Base-by-base conservation (phyloP, 1,140 invertebrate species). In the Drosophila repletoides region DNA sequence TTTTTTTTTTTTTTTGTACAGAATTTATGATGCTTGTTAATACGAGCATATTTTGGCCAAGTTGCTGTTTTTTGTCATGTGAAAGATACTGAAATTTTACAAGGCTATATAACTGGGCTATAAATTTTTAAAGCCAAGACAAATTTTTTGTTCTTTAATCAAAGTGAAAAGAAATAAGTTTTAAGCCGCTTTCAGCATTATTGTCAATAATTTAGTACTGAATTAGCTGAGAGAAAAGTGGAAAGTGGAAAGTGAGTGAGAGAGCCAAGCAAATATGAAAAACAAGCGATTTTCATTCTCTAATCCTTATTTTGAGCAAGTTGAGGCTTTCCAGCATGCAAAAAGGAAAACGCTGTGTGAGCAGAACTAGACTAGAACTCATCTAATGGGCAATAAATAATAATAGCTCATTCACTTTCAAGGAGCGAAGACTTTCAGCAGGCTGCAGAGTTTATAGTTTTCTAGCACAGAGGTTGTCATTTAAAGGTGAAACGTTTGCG, bases 21-120 rank as follows among this genome's bases (percentile, higher is more conserved):
- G 29, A 79, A 73, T 79, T 79, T 79, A 79, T 79, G 75, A 31
- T 49, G 33, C 40, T 31, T 36, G 52, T 77, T 72, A 61, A 72
- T 58, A 41, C 29, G 53, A 33, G 33, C 43, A 70, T 65, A 75
- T 40, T 49, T 65, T 19, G 26, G 43, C 53, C 29, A 58, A 43
- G 58, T 12, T 31, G 31, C 52, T 48, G 41, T 1, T 48, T 33
- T 33, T 58, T 36, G 51, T 49, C 55, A 59, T 66, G 28, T 59
- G 53, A 15, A 19, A 59, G 53, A 59, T 59, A 66, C 53, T 34
- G 31, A 49, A 24, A 66, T 43, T 59, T 49, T 59, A 59, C 45
- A 49, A 26, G 41, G 33, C 34, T 34, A 41, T 49, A 46, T 73
- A 56, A 65, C 48, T 46, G 34, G 40, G 65, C 51, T 41, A 61